Conservation (phyloP, 2,888 invertebrate genomes). For the Sinelater perroti region DNA sequence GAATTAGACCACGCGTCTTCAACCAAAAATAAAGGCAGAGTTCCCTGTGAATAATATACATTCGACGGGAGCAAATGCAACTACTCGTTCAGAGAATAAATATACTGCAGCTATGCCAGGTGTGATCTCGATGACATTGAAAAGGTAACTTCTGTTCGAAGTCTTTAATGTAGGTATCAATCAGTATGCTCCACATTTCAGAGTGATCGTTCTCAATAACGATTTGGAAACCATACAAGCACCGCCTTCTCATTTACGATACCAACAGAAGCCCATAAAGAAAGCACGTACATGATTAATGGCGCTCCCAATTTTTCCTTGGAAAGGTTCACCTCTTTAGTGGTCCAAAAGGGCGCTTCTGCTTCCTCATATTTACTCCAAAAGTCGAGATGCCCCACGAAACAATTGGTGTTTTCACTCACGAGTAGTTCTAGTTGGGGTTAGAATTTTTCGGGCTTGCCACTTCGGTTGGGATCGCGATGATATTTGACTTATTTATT, state of each 20-base stretch:
- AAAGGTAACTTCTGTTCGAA: conserved; percentile 84
- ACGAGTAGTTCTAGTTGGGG: conserved; percentile 87
- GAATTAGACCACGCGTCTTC: conserved; percentile 98
- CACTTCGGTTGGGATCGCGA: conserved; percentile 23
- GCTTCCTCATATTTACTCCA: conserved; percentile 99
- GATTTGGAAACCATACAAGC: conserved; percentile 99
- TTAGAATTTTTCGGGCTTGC: conserved; percentile 62
- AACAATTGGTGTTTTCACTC: conserved; percentile 88
- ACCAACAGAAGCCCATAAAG: conserved; percentile 99
- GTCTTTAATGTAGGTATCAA: conserved; percentile 95
- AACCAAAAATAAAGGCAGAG: conserved; percentile 99
- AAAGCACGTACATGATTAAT: conserved; percentile 97
- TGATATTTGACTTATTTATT: conserved; percentile 41
- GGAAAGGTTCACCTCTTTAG: conserved; percentile 95
- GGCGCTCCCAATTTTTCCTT: conserved; percentile 92
- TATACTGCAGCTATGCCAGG: conserved; percentile 98
- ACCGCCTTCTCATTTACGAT: conserved; percentile 98
- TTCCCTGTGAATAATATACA: conserved; percentile 99
- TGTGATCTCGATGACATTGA: conserved; percentile 97
- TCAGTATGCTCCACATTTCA: conserved; percentile 98
- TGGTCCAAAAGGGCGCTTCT: conserved; percentile 99
- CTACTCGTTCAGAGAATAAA: conserved; percentile 92
- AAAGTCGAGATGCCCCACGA: conserved; percentile 95
- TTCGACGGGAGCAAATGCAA: conserved; percentile 99
- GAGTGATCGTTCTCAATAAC: conserved; percentile 99